Evolutionary conservation across 2,888 invertebrate species (phyloP), one percentile per base, ranked within the genome.

Genomic region (Amphipoea oculea): DNA sequence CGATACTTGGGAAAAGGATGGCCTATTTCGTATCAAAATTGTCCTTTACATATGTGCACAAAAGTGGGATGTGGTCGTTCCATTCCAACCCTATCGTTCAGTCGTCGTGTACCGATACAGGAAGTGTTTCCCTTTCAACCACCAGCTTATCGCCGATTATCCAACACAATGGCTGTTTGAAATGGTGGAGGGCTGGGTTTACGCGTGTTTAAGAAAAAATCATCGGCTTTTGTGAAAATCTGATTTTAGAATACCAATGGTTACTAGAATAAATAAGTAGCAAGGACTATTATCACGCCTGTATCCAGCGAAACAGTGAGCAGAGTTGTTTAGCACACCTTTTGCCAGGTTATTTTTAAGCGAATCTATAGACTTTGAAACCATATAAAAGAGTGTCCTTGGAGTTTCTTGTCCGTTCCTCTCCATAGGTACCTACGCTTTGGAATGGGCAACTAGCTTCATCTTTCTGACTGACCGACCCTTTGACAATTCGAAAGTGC

Each of bases 61-160:
- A 71, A 85, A n/a, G 29, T 23, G 29, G 51, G 29, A 67, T 67
- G 29, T 68, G 45, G 20, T 63, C 45, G 54, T 63, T 48, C 0
- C 14, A 85, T 63, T 48, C 0, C 14, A 85, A 79, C 81, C 81
- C 85, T 79, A 79, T 68, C 81, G 71, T 71, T 85, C 23, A 65
- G 85, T 72, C 60, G 36, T 40, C 82, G 63, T 36, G 68, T 72
- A 66, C 36, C 73, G 70, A 83, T 81, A 81, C 71, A 72, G 72
- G 72, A 82, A 75, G 72, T 72, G 54, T 65, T 73, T 62, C 68
- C 71, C 63, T 66, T 72, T 54, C 54, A 72, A 72, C 20, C 73
- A 65, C 12, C 29, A 65, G 71, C 67, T 83, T 86, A 83, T 86
- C 68, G 75, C 7, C 82, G 72, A 82, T 86, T 69, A 82, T 83